A percentile compares a stretch with the other conserved stretches of the same genome.
These are phyloP conservation scores for Gobio occitaniae DNA, from an alignment of 2,797 vertebrate genomes.

Conservation along the genomic window DNA sequence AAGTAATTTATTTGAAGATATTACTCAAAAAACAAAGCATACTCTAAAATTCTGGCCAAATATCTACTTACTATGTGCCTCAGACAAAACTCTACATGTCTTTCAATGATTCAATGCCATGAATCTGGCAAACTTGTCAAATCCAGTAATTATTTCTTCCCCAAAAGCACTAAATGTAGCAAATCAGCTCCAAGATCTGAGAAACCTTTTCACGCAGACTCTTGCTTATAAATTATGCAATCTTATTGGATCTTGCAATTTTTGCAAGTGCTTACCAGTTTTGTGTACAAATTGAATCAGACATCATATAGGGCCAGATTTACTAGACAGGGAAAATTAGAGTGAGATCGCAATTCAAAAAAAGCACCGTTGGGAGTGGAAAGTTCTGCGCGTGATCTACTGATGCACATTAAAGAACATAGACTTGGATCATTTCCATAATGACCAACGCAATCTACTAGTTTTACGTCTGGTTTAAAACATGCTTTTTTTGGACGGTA, in stretches of 20 bases:
- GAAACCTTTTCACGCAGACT: neutral
- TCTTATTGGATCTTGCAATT: neutral
- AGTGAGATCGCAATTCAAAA: no score
- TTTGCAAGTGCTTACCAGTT: neutral
- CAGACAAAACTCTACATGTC: neutral
- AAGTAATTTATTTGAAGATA: neutral
- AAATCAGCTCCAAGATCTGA: slow-evolving; percentile 1
- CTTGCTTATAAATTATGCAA: neutral
- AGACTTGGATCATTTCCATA: no score
- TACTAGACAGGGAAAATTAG: no score
- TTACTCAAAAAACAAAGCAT: neutral
- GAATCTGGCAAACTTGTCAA: slow-evolving; percentile 6
- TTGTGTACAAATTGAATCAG: neutral
- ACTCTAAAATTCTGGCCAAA: neutral
- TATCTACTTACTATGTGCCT: neutral
- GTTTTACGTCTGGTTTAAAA: no score
- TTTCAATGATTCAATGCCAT: slow-evolving; percentile 21
- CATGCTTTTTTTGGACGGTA: no score
- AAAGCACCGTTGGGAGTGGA: no score
- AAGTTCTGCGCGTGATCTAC: no score
- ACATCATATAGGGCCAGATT: no score
- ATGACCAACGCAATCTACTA: no score
- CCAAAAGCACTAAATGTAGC: slow-evolving; percentile 19
- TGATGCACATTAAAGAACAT: no score
- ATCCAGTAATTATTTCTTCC: slow-evolving; percentile 15